These are phyloP conservation scores for Trachelus troglodyta DNA, from an alignment of 2,888 invertebrate species.

Conservation along the genomic window DNA sequence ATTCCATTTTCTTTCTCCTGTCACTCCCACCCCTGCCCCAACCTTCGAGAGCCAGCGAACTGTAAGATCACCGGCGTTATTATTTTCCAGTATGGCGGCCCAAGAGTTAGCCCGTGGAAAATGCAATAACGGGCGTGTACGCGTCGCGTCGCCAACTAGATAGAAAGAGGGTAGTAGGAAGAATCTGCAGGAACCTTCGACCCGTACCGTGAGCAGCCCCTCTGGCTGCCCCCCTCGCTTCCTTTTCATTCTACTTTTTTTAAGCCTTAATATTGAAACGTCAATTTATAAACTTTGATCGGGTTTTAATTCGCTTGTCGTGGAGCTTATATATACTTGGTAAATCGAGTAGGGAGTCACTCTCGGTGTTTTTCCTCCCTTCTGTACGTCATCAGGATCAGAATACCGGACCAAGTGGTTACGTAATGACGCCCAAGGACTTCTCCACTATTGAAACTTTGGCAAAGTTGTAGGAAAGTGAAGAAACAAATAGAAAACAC, in stretches of 20 bases:
- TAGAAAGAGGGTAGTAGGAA: slow-evolving; percentile 20
- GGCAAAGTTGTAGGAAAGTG: neutral
- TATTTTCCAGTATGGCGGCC: slow-evolving; percentile 7
- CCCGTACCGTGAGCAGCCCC: neutral
- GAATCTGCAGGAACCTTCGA: slow-evolving; percentile 17
- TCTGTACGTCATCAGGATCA: neutral
- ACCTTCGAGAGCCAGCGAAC: neutral
- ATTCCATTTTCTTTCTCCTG: slow-evolving; percentile 25
- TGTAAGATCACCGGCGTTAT: slow-evolving; percentile 5
- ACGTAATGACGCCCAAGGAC: neutral
- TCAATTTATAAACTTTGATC: slow-evolving; percentile 61
- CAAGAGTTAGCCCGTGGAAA: slow-evolving; percentile 26
- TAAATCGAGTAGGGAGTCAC: slow-evolving; percentile 12
- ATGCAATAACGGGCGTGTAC: slow-evolving; percentile 38
- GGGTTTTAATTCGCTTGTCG: slow-evolving; percentile 56
- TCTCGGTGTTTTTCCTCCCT: neutral
- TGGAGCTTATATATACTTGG: slow-evolving; percentile 1
- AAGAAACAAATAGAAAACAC: neutral
- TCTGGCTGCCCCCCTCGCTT: neutral
- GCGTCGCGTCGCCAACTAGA: slow-evolving; percentile 12
- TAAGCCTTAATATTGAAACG: slow-evolving; percentile 51
- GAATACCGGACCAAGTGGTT: neutral
- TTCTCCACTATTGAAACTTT: neutral
- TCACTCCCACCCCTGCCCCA: slow-evolving; percentile 1
- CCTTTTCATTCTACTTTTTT: neutral